phyloP scores from a whole-genome alignment of 2,888 invertebrate genomes.

The Drosophila emarginata region DNA sequence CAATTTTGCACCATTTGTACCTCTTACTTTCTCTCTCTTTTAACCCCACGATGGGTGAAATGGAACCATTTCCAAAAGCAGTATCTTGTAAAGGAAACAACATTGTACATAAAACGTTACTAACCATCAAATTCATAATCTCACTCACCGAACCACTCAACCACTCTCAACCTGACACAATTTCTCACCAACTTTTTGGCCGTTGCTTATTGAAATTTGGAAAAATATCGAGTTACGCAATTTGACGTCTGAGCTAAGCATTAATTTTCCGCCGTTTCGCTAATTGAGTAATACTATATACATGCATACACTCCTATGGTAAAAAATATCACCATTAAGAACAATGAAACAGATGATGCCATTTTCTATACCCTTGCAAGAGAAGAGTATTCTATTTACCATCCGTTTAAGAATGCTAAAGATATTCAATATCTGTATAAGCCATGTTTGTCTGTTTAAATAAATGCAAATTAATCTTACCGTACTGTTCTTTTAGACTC shows the following conservation, averaged over 20 bases:
- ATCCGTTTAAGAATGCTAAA: no score
- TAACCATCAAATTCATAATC: background rate
- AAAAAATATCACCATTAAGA: no score
- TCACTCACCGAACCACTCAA: background rate
- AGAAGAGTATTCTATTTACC: no score
- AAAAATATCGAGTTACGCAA: background rate
- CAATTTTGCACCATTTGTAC: background rate
- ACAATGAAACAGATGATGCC: no score
- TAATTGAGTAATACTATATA: no score
- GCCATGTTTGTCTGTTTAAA: no score
- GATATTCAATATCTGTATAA: no score
- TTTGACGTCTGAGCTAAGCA: background rate
- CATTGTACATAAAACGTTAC: background rate
- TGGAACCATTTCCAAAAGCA: background rate
- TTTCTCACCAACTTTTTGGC: background rate
- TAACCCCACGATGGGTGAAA: background rate
- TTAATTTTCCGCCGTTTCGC: background rate
- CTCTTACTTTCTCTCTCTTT: no score
- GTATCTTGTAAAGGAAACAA: background rate
- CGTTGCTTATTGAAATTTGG: constrained; percentile 5
- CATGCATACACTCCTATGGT: no score
- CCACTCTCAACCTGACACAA: background rate
- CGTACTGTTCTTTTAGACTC: no score
- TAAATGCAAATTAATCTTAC: no score
- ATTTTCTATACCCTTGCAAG: no score